A percentile compares a stretch with the other conserved stretches of the same genome.
phyloP scores from a whole-genome alignment of 2,888 invertebrate genomes.

The Hypomecis punctinalis region DNA sequence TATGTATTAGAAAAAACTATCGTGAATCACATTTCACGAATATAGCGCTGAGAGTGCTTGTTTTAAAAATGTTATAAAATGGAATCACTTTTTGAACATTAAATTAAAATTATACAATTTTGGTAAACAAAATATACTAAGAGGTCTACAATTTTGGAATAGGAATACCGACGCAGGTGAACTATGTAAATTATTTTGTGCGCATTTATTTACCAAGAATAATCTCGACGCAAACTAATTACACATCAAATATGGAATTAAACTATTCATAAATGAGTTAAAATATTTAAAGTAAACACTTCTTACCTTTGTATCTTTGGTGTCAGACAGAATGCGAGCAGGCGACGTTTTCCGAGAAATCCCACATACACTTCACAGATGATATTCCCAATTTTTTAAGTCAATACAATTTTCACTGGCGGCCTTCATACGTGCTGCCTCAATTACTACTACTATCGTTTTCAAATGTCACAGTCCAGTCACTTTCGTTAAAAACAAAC shows the following conservation, averaged over 20 bases:
- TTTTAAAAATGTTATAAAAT: background rate
- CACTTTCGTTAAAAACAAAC: slow-evolving; percentile 76
- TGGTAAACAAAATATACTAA: no score
- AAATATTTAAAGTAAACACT: slow-evolving; percentile 48
- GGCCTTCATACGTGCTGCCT: slow-evolving; percentile 59
- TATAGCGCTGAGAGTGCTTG: no score
- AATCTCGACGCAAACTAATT: slow-evolving; percentile 4
- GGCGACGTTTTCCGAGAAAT: slow-evolving; percentile 59
- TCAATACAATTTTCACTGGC: slow-evolving; percentile 63
- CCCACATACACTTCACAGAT: slow-evolving; percentile 77
- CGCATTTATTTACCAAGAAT: background rate
- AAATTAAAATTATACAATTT: no score
- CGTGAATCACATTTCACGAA: no score
- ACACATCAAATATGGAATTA: slow-evolving; percentile 32
- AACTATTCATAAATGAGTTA: slow-evolving; percentile 32
- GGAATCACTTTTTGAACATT: background rate
- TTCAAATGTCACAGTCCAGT: slow-evolving; percentile 77
- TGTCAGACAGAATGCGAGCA: slow-evolving; percentile 55
- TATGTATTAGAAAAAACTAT: no score
- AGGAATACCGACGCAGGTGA: no score
- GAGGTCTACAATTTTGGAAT: no score
- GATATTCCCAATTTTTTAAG: slow-evolving; percentile 56
- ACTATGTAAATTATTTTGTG: no score
- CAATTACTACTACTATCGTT: slow-evolving; percentile 67
- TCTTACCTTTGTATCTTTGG: slow-evolving; percentile 78